phyloP scores from a whole-genome alignment of 2,888 invertebrate species.

The Mechanitis messenoides region DNA sequence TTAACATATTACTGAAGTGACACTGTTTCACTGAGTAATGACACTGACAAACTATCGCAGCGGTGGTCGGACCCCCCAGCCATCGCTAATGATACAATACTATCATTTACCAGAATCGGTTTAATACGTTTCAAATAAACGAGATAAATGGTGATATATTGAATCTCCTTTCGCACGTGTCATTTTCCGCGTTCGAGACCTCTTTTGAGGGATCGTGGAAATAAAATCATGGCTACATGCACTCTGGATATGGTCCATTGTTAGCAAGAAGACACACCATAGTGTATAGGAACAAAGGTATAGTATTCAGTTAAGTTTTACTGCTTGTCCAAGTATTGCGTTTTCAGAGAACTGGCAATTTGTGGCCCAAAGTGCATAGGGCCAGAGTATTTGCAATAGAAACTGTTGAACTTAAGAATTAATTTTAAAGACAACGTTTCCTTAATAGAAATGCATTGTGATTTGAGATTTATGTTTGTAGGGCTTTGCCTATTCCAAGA shows the following conservation, averaged over 20 bases:
- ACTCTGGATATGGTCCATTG: constrained; percentile 46
- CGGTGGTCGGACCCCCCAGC: constrained; percentile 38
- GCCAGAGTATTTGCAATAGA: constrained; percentile 34
- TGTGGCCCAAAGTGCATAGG: constrained; percentile 46
- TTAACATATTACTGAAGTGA: constrained; percentile 57
- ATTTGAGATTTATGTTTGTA: constrained; percentile 27
- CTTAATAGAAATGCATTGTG: constrained; percentile 43
- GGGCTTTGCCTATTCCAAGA: constrained; percentile 10
- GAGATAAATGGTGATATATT: constrained; percentile 43
- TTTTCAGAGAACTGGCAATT: constrained; percentile 42
- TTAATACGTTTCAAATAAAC: constrained; percentile 41
- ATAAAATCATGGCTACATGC: neutral
- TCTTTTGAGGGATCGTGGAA: constrained; percentile 15
- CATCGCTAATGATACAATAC: constrained; percentile 15
- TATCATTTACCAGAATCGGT: constrained; percentile 44
- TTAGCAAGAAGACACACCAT: constrained; percentile 34
- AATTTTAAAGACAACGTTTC: constrained; percentile 36
- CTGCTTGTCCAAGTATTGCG: constrained; percentile 38
- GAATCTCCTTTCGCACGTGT: constrained; percentile 19
- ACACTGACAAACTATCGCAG: constrained; percentile 48
- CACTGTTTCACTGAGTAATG: constrained; percentile 52
- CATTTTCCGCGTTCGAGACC: neutral
- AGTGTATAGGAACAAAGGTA: constrained; percentile 39
- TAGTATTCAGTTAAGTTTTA: constrained; percentile 53
- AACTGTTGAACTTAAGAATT: constrained; percentile 36